Conservation (phyloP, 2,888 invertebrate genomes). For the Ectropis crepuscularia region DNA sequence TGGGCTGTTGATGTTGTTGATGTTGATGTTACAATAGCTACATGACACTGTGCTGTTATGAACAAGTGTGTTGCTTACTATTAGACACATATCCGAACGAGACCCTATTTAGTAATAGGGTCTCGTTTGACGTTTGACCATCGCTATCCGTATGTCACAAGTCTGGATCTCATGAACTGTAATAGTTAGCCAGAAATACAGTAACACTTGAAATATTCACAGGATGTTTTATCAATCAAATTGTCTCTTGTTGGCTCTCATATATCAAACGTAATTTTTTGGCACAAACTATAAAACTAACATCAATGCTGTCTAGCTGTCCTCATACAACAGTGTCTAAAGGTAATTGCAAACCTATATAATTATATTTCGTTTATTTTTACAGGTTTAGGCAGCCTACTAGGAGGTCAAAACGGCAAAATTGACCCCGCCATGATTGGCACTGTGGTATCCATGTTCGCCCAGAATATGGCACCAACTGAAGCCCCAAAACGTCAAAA, state of each 20-base stretch:
- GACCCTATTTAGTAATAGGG: no score
- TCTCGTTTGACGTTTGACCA: no score
- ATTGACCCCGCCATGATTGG: constrained; percentile 83
- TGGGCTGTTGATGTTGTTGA: no score
- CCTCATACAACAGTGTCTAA: neutral
- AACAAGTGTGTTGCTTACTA: no score
- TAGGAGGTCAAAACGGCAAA: constrained; percentile 85
- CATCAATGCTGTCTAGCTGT: neutral
- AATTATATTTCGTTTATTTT: constrained; percentile 30
- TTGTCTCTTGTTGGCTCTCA: neutral
- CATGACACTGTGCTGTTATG: no score
- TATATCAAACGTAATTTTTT: neutral
- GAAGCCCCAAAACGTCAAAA: constrained; percentile 61
- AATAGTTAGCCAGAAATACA: no score
- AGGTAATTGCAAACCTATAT: neutral
- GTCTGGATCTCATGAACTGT: no score
- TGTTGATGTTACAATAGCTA: no score
- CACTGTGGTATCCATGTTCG: constrained; percentile 77
- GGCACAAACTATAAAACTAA: neutral
- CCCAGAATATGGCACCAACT: constrained; percentile 66
- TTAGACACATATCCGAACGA: no score
- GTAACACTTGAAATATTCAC: no score
- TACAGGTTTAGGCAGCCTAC: constrained; percentile 79
- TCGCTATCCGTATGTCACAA: no score
- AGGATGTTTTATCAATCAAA: no score